Evolutionary conservation across 1,140 invertebrate species (phyloP), one percentile per base, ranked within the genome.

Genomic region (Dinoponera quadriceps): DNA sequence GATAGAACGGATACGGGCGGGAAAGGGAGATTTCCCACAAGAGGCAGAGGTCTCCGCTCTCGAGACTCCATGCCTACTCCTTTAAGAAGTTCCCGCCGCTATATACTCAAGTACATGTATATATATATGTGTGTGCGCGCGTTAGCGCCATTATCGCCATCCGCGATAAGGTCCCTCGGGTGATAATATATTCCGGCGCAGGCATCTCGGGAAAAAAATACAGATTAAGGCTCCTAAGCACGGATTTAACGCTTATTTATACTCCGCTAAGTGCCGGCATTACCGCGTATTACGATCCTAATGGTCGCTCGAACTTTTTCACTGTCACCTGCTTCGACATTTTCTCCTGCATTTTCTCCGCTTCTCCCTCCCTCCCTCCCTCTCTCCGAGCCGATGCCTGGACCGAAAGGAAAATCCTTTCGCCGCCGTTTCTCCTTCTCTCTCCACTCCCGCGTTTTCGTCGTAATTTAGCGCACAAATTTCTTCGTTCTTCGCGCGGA

Each of bases 211-310:
- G 89, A 90, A 92, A 94, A 90, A 91, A 93, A 92, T 94, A 94
- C 90, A 94, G 92, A 94, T 94, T 94, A 94, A 94, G 92, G 82
- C 91, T 91, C 89, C 93, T 93, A 92, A 94, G 93, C 93, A 93
- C 92, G 93, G 94, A 94, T 94, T 94, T 94, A 94, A 93, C 91
- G 93, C 92, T 94, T 94, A 94, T 94, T 94, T 94, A 94, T 94
- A 93, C 92, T 92, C 90, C 88, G 92, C 93, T 94, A 94, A 94
- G 93, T 93, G 92, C 89, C 89, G 78, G 92, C 90, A 93, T 94
- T 94, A 94, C 90, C 84, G 89, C 91, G 93, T 91, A 93, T 94
- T 94, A 94, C 92, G 88, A 91, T 84, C 91, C 90, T 91, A 91
- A 91, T 90, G 89, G 90, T 88, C 90, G 88, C 87, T 88, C 90